Evolutionary conservation across 1,140 invertebrate genomes (phyloP).

Genomic region (Paracyclopina nana): DNA sequence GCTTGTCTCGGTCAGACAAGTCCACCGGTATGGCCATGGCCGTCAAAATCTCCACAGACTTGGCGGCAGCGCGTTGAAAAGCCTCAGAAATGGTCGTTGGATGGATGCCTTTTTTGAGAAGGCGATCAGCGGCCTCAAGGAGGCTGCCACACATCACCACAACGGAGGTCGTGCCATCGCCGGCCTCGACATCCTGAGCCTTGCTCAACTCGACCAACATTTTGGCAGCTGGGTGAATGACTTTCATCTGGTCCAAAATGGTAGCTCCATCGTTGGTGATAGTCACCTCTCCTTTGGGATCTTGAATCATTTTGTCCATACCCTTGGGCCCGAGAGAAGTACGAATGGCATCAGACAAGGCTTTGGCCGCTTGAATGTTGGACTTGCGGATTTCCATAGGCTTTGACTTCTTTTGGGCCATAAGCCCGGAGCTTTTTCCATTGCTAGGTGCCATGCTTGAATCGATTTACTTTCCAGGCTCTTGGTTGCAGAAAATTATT

Average conservation of each 20-base stretch:
- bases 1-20: conserved; percentile 59
- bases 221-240: conserved; percentile 95
- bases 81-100: conserved; percentile 92
- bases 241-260: conserved; percentile 97
- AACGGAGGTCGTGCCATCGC: conserved; percentile 85
- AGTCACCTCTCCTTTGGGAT: conserved; percentile 89
- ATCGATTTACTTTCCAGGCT: too few relatives aligned
- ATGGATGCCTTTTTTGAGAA: conserved; percentile 85
- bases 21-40: conserved; percentile 70
- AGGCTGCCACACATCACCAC: conserved; percentile 88
- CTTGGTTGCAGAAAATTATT: too few relatives aligned
- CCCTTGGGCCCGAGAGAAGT: conserved; percentile 94
- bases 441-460: too few relatives aligned
- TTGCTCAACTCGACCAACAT: conserved; percentile 97
- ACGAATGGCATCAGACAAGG: conserved; percentile 92
- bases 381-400: conserved; percentile 9
- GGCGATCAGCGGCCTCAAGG: conserved; percentile 77
- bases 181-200: conserved; percentile 96
- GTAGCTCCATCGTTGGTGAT: conserved; percentile 99
- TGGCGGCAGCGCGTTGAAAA: conserved; percentile 69
- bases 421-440: conserved; percentile 12
- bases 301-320: conserved; percentile 99
- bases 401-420: conserved; percentile 13
- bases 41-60: conserved; percentile 66
- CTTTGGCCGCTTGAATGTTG: conserved; percentile 30